Base-by-base conservation (phyloP, 2,888 invertebrate species). In the Agrochola lota region DNA sequence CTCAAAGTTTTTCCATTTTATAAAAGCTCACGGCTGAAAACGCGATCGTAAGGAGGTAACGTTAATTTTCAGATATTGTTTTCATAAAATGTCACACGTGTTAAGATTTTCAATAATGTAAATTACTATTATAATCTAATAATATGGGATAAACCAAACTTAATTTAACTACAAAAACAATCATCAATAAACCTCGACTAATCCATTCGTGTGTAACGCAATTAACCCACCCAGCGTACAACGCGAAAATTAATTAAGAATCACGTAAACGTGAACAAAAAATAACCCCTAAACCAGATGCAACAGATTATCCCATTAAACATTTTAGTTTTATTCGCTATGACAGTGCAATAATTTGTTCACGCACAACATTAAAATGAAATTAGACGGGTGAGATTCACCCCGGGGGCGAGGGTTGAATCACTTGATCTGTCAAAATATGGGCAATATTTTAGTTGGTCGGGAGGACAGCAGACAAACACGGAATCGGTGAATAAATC, bases 271-370 rank as follows among this genome's bases (percentile, higher is more conserved):
- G 88, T 85, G 90, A 85, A 93, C 91, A 94, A 94, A 95, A 95
- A 95, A 89, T 88, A 85, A 88, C 94, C 92, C 92, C 90, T 87
- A 88, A 91, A 93, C 92, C 94, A 95, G 95, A 95, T 95, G 95
- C 92, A 94, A 91, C 93, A 92, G 93, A 95, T 94, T 94, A 95
- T 94, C 93, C 92, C 93, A 94, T 94, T 94, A 94, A 94, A 88
- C 92, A 91, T 92, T 94, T 93, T 92, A 94, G 94, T 95, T 94
- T 94, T 92, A 93, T 93, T 94, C 91, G 88, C 91, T 94, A 95
- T 95, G 95, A 96, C 95, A 95, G 89, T 92, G 95, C 96, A 95
- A 93, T 96, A 96, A 96, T 96, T 94, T 94, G 95, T 95, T 95
- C 95, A 95, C 95, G 94, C 93, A 94, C 94, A 93, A 95, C 93